Percentiles rank a stretch among this genome's conserved stretches.
phyloP scores from a whole-genome alignment of 1,140 invertebrate genomes.

The Apis florea region DNA sequence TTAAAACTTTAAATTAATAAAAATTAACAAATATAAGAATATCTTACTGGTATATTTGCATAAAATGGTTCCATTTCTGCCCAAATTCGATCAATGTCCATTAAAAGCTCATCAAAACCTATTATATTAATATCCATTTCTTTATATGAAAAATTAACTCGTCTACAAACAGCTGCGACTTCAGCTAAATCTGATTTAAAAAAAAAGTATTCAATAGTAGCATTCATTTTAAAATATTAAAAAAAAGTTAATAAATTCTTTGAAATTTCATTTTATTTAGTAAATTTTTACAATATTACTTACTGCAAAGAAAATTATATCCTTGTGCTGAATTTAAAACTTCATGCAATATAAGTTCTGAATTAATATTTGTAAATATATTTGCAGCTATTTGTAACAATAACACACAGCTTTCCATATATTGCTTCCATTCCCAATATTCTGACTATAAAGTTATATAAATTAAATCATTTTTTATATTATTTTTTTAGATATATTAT shows the following conservation, averaged over 20 bases:
- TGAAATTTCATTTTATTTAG: not conserved
- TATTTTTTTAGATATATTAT: not conserved
- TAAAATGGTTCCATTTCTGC: slow-evolving; percentile 80
- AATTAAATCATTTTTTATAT: slow-evolving; percentile 3
- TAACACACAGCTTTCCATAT: slow-evolving; percentile 81
- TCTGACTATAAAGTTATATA: slow-evolving; percentile 67
- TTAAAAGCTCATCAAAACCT: slow-evolving; percentile 78
- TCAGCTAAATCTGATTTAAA: slow-evolving; percentile 76
- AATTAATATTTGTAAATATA: slow-evolving; percentile 82
- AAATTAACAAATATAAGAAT: not conserved
- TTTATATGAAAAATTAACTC: slow-evolving; percentile 79
- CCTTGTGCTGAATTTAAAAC: slow-evolving; percentile 82
- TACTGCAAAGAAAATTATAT: slow-evolving; percentile 82
- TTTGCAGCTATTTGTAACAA: slow-evolving; percentile 81
- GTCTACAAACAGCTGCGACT: slow-evolving; percentile 78
- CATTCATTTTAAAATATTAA: not conserved
- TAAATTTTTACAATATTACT: slow-evolving; percentile 53
- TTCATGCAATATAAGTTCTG: slow-evolving; percentile 81
- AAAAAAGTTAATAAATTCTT: slow-evolving; percentile 1
- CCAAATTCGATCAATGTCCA: slow-evolving; percentile 79
- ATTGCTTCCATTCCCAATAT: slow-evolving; percentile 82
- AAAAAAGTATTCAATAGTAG: slow-evolving; percentile 4
- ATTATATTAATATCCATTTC: slow-evolving; percentile 80
- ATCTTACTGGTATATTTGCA: slow-evolving; percentile 76
- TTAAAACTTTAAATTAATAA: not conserved